Evolutionary conservation across 2,113 vertebrate genomes (phyloP).

Genomic region (rat (Rattus norvegicus)): DNA sequence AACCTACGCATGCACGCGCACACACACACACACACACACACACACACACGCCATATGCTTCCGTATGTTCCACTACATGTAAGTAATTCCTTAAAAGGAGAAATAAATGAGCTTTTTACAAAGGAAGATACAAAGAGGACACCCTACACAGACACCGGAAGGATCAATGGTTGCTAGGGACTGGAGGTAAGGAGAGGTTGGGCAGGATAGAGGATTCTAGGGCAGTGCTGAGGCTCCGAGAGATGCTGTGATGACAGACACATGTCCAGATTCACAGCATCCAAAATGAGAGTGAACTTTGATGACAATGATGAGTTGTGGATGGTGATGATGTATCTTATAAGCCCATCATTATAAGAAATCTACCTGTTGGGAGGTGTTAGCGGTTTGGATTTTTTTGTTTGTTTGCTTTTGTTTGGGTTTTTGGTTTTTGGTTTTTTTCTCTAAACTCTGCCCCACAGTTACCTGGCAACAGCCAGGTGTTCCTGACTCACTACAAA

Average conservation of each 20-base stretch:
- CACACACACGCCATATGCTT: no score
- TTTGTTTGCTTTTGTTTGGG: no score
- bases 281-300: background rate
- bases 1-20: no score
- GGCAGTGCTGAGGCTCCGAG: rapidly evolving
- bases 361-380: no score
- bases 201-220: background rate
- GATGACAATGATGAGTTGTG: rapidly evolving
- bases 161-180: background rate
- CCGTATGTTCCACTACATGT: no score
- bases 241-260: background rate
- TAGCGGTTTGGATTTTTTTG: no score
- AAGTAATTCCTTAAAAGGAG: background rate
- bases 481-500: no score
- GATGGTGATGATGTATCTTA: background rate
- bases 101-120: background rate
- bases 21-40: no score
- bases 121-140: background rate
- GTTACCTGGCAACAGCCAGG: no score
- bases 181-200: background rate
- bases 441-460: no score
- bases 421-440: no score
- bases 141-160: background rate
- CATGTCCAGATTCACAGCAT: background rate
- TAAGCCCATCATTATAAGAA: no score